Percentiles rank a stretch among this genome's conserved stretches.
These are phyloP conservation scores for Stegodyphus dumicola DNA, from an alignment of 1,140 invertebrate genomes.

Conservation along the genomic window DNA sequence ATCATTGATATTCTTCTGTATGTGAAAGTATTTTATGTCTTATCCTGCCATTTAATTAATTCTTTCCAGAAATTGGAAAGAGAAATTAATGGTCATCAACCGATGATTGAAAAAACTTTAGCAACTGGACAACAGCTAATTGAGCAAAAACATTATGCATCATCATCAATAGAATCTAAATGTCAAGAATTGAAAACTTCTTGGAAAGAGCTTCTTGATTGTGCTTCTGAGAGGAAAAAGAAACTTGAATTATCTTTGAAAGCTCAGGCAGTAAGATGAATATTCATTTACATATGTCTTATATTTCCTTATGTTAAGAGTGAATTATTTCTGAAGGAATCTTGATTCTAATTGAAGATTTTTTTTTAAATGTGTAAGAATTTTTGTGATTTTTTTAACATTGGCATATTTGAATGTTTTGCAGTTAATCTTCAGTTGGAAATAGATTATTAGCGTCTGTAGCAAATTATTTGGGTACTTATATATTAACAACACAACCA, in stretches of 20 bases:
- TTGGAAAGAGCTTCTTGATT: slow-evolving; percentile 74
- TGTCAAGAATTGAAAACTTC: slow-evolving; percentile 62
- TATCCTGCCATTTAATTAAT: background rate
- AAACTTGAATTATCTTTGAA: slow-evolving; percentile 86
- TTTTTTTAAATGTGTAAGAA: too few species aligned
- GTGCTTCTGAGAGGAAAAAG: slow-evolving; percentile 78
- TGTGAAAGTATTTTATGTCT: background rate
- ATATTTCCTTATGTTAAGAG: too few species aligned
- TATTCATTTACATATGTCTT: too few species aligned
- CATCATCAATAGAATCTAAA: slow-evolving; percentile 64
- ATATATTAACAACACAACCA: too few species aligned
- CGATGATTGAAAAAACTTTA: slow-evolving; percentile 84
- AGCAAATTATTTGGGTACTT: too few species aligned
- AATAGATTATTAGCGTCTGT: too few species aligned
- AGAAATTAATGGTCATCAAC: slow-evolving; percentile 84
- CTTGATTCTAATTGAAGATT: too few species aligned
- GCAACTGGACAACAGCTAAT: slow-evolving; percentile 78
- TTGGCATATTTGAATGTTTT: too few species aligned
- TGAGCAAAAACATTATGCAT: slow-evolving; percentile 80
- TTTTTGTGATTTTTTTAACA: too few species aligned
- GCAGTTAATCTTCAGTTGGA: too few species aligned
- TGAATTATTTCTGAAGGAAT: too few species aligned
- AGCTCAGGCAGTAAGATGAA: slow-evolving; percentile 77
- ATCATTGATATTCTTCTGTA: background rate
- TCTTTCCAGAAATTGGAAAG: slow-evolving; percentile 80